A percentile compares a stretch with the other conserved stretches of the same genome.
These are phyloP conservation scores for Crematogaster levior DNA, from an alignment of 2,888 invertebrate genomes.

Conservation along the genomic window DNA sequence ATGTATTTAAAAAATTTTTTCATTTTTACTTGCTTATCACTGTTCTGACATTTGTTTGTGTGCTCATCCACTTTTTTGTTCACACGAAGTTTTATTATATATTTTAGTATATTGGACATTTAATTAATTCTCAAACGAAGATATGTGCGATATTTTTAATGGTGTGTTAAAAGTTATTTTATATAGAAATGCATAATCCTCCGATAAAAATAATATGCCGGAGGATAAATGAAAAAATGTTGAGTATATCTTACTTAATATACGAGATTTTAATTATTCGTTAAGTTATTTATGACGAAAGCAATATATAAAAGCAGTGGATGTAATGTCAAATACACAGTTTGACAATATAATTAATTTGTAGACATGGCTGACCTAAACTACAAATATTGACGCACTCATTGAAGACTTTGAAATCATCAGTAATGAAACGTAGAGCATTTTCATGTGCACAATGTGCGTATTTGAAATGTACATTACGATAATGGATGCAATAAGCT, in stretches of 20 bases:
- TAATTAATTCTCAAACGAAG: neutral
- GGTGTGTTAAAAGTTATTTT: neutral
- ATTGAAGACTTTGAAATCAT: neutral
- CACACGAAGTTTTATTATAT: neutral
- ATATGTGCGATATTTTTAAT: neutral
- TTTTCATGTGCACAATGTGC: conserved; percentile 19
- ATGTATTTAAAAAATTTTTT: too few relatives aligned
- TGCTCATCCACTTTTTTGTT: neutral
- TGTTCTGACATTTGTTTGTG: neutral
- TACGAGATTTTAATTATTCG: neutral
- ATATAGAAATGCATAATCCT: neutral
- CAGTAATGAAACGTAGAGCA: conserved; percentile 1
- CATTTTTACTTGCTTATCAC: neutral
- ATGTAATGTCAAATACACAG: neutral
- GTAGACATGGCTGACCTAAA: neutral
- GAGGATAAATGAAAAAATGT: neutral
- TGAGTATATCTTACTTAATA: neutral
- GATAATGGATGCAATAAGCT: neutral
- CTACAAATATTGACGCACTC: neutral
- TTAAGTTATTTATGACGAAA: neutral
- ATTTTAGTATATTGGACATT: too few relatives aligned
- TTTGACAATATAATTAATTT: neutral
- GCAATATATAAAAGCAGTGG: too few relatives aligned
- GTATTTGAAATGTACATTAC: conserved; percentile 15
- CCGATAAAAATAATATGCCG: neutral